These are phyloP conservation scores for Temnopleurus reevesii DNA, from an alignment of 53 echinoderm and acorn worm species.

Conservation along the genomic window DNA sequence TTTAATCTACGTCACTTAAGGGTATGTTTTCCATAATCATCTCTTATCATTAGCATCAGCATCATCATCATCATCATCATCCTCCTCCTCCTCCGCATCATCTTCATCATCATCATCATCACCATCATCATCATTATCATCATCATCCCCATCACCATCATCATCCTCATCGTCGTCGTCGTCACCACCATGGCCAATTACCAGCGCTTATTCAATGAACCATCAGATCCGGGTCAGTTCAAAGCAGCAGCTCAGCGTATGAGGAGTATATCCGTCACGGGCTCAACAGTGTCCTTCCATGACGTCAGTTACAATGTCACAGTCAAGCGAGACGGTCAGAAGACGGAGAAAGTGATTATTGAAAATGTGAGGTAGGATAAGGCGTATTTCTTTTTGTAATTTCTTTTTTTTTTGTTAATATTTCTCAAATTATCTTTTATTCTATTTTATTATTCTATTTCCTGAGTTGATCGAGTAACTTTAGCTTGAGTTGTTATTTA, in stretches of 20 bases:
- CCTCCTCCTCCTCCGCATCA: neutral
- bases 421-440: too few relatives aligned
- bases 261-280: neutral
- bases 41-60: neutral
- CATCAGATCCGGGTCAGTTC: neutral
- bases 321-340: conserved; percentile 54
- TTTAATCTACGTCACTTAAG: too few relatives aligned
- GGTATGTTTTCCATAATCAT: too few relatives aligned
- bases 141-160: too few relatives aligned
- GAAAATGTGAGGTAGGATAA: conserved; percentile 74
- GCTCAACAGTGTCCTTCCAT: conserved; percentile 69
- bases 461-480: too few relatives aligned
- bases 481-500: too few relatives aligned
- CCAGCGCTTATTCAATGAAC: too few relatives aligned
- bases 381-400: too few relatives aligned
- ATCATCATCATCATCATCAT: neutral
- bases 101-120: too few relatives aligned
- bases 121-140: too few relatives aligned
- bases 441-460: too few relatives aligned
- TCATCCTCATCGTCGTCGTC: neutral
- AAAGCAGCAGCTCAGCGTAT: neutral
- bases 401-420: too few relatives aligned
- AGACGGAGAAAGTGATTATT: conserved; percentile 61
- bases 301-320: conserved; percentile 64
- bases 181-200: neutral